Conservation (phyloP, 2,888 invertebrate species). For the Leptinotarsa tumamoca region DNA sequence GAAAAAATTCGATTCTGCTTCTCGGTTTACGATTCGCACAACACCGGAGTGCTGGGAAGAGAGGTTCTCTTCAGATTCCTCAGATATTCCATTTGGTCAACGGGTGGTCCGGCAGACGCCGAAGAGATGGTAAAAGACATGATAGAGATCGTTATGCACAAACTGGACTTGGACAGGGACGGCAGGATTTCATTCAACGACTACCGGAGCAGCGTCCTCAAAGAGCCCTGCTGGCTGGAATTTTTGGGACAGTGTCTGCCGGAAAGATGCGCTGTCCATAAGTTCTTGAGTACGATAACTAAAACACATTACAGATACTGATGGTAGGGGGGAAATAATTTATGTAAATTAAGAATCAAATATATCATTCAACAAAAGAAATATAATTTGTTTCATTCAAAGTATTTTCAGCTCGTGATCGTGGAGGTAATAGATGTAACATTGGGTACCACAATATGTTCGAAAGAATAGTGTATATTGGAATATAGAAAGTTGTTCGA, state of each 20-base stretch:
- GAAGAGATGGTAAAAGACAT: conserved; percentile 82
- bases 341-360: neutral
- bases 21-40: conserved; percentile 75
- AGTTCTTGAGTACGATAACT: conserved; percentile 57
- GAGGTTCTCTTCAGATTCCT: conserved; percentile 79
- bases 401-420: too few relatives aligned
- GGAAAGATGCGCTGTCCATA: conserved; percentile 65
- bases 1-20: conserved; percentile 77
- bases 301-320: conserved; percentile 58
- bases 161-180: conserved; percentile 80
- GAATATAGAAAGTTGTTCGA: too few relatives aligned
- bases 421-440: too few relatives aligned
- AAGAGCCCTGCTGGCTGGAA: conserved; percentile 76
- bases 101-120: conserved; percentile 76
- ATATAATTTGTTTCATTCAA: too few relatives aligned
- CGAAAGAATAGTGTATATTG: too few relatives aligned
- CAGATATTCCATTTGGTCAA: conserved; percentile 69
- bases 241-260: conserved; percentile 81
- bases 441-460: too few relatives aligned
- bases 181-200: conserved; percentile 78
- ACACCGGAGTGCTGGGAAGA: conserved; percentile 74
- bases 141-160: conserved; percentile 77
- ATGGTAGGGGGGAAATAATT: neutral
- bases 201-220: conserved; percentile 72
- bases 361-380: too few relatives aligned